These are phyloP conservation scores for Styela clava DNA, from an alignment of 23 tunicate species.

Conservation along the genomic window DNA sequence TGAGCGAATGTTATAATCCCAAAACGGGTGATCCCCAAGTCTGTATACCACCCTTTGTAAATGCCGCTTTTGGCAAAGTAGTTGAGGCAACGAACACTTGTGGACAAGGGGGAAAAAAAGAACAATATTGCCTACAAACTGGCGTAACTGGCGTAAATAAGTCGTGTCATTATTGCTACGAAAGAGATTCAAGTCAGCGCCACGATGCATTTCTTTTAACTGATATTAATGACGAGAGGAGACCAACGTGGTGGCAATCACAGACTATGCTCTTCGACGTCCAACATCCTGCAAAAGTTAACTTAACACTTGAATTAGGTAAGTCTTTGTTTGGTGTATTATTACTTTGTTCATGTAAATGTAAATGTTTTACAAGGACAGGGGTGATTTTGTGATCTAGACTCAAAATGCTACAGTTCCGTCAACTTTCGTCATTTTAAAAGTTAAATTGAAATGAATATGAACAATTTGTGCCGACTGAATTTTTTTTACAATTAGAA, in stretches of 20 bases:
- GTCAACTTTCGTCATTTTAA: too few species aligned
- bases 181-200: constrained; percentile 20
- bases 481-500: too few species aligned
- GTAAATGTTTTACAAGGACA: too few species aligned
- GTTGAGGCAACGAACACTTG: constrained; percentile 89
- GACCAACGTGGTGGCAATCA: constrained; percentile 93
- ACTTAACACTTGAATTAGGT: constrained; percentile 81
- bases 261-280: constrained; percentile 81
- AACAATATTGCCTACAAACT: constrained; percentile 86
- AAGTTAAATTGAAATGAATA: too few species aligned
- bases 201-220: constrained; percentile 58
- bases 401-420: too few species aligned
- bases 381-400: too few species aligned
- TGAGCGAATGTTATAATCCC: constrained; percentile 66
- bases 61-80: constrained; percentile 75
- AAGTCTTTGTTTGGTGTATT: constrained; percentile 42
- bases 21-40: constrained; percentile 51
- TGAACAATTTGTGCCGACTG: too few species aligned
- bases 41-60: constrained; percentile 82
- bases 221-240: constrained; percentile 57
- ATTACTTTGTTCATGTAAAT: too few species aligned
- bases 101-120: constrained; percentile 49
- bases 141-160: constrained; percentile 83
- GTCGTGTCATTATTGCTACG: constrained; percentile 82
- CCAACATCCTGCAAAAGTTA: constrained; percentile 79